A percentile compares a stretch with the other conserved stretches of the same genome.
phyloP scores from a whole-genome alignment of 2,113 vertebrate genomes.

The Oreochromis spilurus region DNA sequence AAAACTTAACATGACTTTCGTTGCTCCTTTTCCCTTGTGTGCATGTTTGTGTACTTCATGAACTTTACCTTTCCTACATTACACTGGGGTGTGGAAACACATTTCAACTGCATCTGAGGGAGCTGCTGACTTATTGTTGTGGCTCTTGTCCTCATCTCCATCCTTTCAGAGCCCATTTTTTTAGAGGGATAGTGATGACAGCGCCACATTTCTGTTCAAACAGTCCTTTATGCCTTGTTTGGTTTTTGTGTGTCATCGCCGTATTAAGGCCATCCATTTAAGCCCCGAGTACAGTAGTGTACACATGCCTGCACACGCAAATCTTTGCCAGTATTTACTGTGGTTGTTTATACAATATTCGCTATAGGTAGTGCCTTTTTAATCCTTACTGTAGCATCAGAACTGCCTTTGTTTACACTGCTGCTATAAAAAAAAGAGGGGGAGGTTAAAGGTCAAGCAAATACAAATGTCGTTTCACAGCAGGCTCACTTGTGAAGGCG shows the following conservation, averaged over 20 bases:
- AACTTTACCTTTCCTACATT: background rate
- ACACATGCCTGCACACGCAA: background rate
- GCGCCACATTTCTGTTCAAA: conserved; percentile 5
- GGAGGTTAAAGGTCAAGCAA: background rate
- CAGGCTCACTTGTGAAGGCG: background rate
- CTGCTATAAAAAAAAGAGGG: background rate
- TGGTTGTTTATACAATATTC: background rate
- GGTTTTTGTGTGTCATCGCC: conserved; percentile 50
- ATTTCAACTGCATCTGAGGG: background rate
- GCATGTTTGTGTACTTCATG: background rate
- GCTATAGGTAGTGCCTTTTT: background rate
- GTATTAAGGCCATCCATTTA: conserved; percentile 70
- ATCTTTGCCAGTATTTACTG: background rate
- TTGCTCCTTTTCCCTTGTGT: background rate
- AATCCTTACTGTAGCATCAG: background rate
- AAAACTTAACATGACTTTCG: background rate
- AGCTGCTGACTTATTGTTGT: background rate
- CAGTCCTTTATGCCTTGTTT: conserved; percentile 9
- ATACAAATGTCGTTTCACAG: background rate
- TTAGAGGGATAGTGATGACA: background rate
- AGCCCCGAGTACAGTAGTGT: conserved; percentile 10
- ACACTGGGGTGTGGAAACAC: no score
- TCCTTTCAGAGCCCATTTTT: conserved; percentile 22
- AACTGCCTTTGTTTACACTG: background rate
- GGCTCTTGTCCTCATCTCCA: background rate